Evolutionary conservation across 2,888 invertebrate genomes (phyloP).

Genomic region (Drosophila anceps): DNA sequence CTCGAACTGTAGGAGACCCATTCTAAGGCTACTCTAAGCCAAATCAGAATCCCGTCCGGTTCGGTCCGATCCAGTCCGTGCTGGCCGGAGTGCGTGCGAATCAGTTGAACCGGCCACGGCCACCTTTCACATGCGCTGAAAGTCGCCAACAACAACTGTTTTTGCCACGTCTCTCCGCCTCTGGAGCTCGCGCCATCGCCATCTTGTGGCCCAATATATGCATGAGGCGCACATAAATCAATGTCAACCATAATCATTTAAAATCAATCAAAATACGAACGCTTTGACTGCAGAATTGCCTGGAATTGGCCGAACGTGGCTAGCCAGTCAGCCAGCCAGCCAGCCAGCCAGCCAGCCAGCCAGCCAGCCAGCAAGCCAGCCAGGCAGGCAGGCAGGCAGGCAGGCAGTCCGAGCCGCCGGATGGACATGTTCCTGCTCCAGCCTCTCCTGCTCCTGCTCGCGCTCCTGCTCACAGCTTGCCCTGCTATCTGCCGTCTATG

Average conservation of each 20-base stretch:
- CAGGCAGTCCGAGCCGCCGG: slow-evolving; percentile 30
- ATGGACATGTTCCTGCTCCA: slow-evolving; percentile 58
- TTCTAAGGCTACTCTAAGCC: slow-evolving; percentile 75
- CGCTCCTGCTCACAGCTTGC: slow-evolving; percentile 32
- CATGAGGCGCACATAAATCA: slow-evolving; percentile 84
- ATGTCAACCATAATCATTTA: slow-evolving; percentile 85
- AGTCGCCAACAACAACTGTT: slow-evolving; percentile 42
- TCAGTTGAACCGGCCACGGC: slow-evolving; percentile 54
- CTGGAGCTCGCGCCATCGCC: slow-evolving; percentile 56
- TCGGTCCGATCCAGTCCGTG: not conserved
- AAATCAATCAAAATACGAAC: slow-evolving; percentile 85
- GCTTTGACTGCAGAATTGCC: slow-evolving; percentile 83
- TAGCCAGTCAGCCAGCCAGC: slow-evolving; percentile 30
- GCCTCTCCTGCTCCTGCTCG: slow-evolving; percentile 2
- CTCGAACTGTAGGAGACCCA: slow-evolving; percentile 19
- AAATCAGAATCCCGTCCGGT: slow-evolving; percentile 51
- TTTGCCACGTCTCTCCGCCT: slow-evolving; percentile 12
- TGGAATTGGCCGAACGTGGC: slow-evolving; percentile 82
- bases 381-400: slow-evolving; percentile 36
- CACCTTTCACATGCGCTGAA: slow-evolving; percentile 64
- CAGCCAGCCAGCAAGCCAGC: slow-evolving; percentile 18
- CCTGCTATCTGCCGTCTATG: slow-evolving; percentile 83
- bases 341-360: slow-evolving; percentile 36
- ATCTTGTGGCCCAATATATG: slow-evolving; percentile 83
- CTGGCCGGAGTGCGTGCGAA: slow-evolving; percentile 67